Evolutionary conservation across 2,113 vertebrate species (phyloP).

Genomic region (Phyllostomus discolor): DNA sequence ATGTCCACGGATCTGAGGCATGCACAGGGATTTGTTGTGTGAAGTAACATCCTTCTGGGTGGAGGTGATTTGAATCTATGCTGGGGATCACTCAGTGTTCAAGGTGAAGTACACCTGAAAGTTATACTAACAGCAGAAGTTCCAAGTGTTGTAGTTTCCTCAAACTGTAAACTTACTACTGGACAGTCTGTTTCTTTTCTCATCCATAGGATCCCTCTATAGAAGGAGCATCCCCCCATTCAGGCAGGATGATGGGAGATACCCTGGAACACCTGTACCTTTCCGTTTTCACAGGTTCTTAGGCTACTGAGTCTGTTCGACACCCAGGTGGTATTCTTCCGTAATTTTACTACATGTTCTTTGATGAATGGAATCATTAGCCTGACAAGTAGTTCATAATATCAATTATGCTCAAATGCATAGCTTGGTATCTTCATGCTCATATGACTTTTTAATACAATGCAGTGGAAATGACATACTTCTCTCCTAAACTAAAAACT

Average conservation of each 20-base stretch:
- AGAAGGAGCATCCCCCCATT: neutral
- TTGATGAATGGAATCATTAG: conserved; percentile 71
- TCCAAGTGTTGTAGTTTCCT: neutral
- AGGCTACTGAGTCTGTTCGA: conserved; percentile 35
- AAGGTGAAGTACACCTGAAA: neutral
- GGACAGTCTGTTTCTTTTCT: neutral
- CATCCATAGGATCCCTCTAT: neutral
- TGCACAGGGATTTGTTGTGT: neutral
- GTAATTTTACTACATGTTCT: conserved; percentile 64
- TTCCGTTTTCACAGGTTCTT: neutral
- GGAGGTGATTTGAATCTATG: neutral
- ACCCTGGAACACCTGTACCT: neutral
- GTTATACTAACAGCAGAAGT: neutral
- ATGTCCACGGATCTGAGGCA: neutral
- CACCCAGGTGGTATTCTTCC: neutral
- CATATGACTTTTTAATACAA: conserved; percentile 31
- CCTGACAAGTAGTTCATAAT: conserved; percentile 63
- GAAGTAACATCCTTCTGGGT: neutral
- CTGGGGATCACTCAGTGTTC: neutral
- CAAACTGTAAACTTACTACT: neutral
- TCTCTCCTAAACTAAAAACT: conserved; percentile 46
- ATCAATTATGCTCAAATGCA: conserved; percentile 57
- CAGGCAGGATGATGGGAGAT: neutral
- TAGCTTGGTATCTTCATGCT: conserved; percentile 45
- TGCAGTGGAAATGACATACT: conserved; percentile 7